Percentiles rank a stretch among this genome's conserved stretches.
Evolutionary conservation across 2,797 vertebrate species (phyloP).

Genomic region (Meda fulgida): DNA sequence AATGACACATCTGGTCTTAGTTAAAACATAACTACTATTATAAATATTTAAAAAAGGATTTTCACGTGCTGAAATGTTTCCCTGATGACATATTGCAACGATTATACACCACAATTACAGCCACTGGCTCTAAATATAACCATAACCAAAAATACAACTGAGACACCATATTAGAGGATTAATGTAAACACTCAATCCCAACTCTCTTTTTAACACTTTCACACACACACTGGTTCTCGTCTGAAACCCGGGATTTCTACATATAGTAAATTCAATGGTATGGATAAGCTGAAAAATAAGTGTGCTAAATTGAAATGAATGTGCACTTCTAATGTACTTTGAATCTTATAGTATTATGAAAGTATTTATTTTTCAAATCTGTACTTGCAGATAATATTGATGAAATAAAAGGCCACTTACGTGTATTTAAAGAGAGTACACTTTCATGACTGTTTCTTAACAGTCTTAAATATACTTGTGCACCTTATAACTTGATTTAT

Average conservation of each 20-base stretch:
- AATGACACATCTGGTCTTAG: conserved; percentile 1
- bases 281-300: not conserved
- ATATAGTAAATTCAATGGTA: too few relatives aligned
- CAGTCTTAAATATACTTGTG: too few relatives aligned
- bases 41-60: conserved; percentile 32
- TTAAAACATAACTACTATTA: conserved; percentile 5
- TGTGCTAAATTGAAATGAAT: not conserved
- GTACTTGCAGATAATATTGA: not conserved
- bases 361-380: not conserved
- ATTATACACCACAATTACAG: conserved; percentile 22
- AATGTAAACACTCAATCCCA: not conserved
- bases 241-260: not conserved
- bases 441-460: not conserved
- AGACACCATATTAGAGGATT: not conserved
- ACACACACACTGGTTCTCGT: too few relatives aligned
- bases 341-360: not conserved
- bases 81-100: not conserved
- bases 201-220: not conserved
- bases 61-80: conserved; percentile 7
- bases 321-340: not conserved
- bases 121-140: conserved; percentile 20
- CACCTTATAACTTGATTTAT: not conserved
- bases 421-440: not conserved
- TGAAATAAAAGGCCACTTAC: not conserved
- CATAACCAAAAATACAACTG: conserved; percentile 13